Evolutionary conservation across 2,888 invertebrate species (phyloP).

Genomic region (Baronia brevicornis): DNA sequence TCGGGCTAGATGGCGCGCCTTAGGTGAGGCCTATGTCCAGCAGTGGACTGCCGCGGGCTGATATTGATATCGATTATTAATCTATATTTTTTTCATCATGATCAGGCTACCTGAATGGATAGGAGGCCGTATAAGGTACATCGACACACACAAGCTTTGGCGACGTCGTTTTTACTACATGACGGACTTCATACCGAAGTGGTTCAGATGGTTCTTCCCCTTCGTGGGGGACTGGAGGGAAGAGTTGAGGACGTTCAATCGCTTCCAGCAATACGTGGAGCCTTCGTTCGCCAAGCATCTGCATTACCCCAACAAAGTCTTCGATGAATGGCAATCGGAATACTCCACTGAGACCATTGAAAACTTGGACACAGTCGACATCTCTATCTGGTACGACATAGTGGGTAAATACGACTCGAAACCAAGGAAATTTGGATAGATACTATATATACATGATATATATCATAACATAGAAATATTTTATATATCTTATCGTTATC

Average conservation of each 20-base stretch:
- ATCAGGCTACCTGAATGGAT: constrained; percentile 47
- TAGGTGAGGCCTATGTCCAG: too few relatives aligned
- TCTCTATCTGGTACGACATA: too few relatives aligned
- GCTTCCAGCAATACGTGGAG: constrained; percentile 41
- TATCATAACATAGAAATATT: too few relatives aligned
- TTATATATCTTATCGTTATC: too few relatives aligned
- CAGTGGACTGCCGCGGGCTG: too few relatives aligned
- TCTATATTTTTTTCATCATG: too few relatives aligned
- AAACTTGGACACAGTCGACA: constrained; percentile 24
- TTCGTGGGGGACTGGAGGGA: constrained; percentile 44
- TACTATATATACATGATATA: too few relatives aligned
- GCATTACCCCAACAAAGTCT: constrained; percentile 31
- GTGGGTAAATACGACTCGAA: too few relatives aligned
- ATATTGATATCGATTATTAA: too few relatives aligned
- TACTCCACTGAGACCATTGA: constrained; percentile 31
- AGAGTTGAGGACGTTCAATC: constrained; percentile 35
- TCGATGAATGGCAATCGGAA: constrained; percentile 31
- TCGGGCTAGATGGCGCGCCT: too few relatives aligned
- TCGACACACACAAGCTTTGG: constrained; percentile 46
- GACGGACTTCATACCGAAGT: constrained; percentile 46
- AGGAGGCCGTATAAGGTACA: constrained; percentile 35
- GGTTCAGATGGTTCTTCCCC: constrained; percentile 34
- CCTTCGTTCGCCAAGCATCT: constrained; percentile 47
- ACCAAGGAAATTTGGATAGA: too few relatives aligned
- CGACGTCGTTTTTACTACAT: constrained; percentile 43